Evolutionary conservation across 1,140 invertebrate species (phyloP), one percentile per base, ranked within the genome.

Genomic region (Cyrtorhinus lividipennis): DNA sequence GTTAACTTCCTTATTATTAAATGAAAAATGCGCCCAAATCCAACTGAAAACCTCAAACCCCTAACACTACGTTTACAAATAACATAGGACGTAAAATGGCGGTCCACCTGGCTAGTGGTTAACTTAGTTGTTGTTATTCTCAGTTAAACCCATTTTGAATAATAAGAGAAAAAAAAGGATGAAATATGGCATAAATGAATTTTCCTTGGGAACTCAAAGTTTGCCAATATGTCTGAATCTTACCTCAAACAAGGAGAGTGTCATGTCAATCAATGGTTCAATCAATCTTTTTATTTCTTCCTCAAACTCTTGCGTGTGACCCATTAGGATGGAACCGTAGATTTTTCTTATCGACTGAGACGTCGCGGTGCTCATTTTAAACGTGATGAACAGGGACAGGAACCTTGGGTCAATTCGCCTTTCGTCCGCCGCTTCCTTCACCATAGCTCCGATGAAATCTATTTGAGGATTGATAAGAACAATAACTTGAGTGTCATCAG

Each of bases 321-420:
- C 90, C 2, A 71, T 68, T 22, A 94, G 76, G 26, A 95, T 92
- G 10, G 85, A 89, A 12, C 78, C 78, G 72, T 92, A 95, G 66
- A 97, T 93, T 59, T 87, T 86, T 24, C 79, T 76, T 59, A 95
- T 77, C 0, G 87, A 90, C 13, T 78, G 77, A 62, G 88, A 83
- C 10, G 82, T 80, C 0, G 90, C 90, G 71, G 90, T 87, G 3
- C 83, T 82, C 66, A 94, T 83, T 74, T 92, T 93, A 73, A 87
- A 90, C 0, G 88, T 81, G 0, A 84, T 83, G 74, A 94, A 94
- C 78, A 90, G 83, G 0, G 90, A 92, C 62, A 93, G 81, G 70
- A 94, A 95, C 66, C 92, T 78, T 0, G 89, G 86, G 75, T 95
- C 91, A 8, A 93, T 87, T 67, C 88, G 86, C 70, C 93, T 93